phyloP scores from a whole-genome alignment of 2,888 invertebrate genomes.

The Ophonus ardosiacus region DNA sequence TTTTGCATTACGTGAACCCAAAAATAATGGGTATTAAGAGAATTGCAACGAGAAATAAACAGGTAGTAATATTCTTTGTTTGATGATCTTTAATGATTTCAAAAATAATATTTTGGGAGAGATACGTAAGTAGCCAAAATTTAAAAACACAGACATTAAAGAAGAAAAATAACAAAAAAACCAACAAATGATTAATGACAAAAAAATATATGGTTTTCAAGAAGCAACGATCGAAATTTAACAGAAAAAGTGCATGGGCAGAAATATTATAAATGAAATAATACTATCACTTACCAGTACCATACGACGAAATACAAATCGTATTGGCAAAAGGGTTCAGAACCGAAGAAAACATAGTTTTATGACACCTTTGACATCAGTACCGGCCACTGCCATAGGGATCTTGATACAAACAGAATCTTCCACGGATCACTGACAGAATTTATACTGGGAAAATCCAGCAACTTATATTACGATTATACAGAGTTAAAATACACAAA shows the following conservation, averaged over 20 bases:
- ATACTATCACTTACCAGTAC: conserved; percentile 37
- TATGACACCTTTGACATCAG: conserved; percentile 50
- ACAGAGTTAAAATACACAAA: conserved; percentile 55
- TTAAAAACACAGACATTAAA: not conserved
- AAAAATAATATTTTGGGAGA: conserved; percentile 17
- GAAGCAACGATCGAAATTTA: conserved; percentile 1
- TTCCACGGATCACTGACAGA: conserved; percentile 19
- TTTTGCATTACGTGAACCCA: not conserved
- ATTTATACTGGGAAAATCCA: conserved; percentile 33
- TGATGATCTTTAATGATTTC: conserved; percentile 36
- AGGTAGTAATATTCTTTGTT: conserved; percentile 36
- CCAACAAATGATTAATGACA: conserved; percentile 45
- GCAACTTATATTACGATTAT: conserved; percentile 26
- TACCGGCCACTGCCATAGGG: conserved; percentile 52
- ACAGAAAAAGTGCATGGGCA: conserved; percentile 4
- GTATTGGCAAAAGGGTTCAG: conserved; percentile 31
- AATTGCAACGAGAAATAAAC: conserved; percentile 15
- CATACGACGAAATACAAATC: conserved; percentile 12
- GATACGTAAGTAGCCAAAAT: conserved; percentile 1
- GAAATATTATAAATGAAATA: conserved; percentile 49
- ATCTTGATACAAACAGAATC: conserved; percentile 51
- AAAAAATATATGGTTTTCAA: conserved; percentile 39
- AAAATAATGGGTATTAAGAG: conserved; percentile 19
- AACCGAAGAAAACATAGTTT: conserved; percentile 42
- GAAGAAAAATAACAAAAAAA: conserved; percentile 39